Conservation (phyloP, 2,113 vertebrate genomes). For the Candoia aspera region DNA sequence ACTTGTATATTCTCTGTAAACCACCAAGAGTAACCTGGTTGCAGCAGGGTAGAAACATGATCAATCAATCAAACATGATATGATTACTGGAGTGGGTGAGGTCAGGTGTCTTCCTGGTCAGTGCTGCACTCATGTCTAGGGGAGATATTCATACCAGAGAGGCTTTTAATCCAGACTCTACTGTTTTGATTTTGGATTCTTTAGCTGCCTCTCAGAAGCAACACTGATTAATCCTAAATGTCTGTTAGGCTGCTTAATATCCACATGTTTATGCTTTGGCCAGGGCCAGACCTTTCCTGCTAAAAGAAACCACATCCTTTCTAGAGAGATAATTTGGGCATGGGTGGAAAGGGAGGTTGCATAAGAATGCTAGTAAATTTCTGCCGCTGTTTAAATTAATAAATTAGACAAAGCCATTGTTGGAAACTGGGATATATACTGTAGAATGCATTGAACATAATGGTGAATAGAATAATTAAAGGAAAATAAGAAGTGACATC, state of each 20-base stretch:
- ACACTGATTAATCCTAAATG: background rate
- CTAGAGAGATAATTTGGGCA: background rate
- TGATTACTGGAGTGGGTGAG: background rate
- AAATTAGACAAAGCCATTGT: background rate
- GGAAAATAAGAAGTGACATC: conserved; percentile 12
- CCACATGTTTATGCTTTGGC: background rate
- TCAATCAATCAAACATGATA: background rate
- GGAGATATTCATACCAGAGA: background rate
- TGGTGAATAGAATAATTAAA: background rate
- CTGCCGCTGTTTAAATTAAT: background rate
- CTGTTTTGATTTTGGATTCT: background rate
- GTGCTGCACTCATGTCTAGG: background rate
- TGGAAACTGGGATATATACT: background rate
- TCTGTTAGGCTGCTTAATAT: background rate
- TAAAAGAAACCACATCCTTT: background rate
- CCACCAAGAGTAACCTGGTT: background rate
- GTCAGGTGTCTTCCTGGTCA: background rate
- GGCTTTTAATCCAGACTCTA: background rate
- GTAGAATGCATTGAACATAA: background rate
- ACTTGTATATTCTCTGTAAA: too few relatives aligned
- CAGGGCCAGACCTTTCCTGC: background rate
- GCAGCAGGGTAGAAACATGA: background rate
- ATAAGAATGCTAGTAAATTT: background rate
- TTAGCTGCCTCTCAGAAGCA: background rate
- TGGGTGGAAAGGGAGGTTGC: background rate